Conservation (phyloP, 2,888 invertebrate genomes). For the Cheilosia scutellata region DNA sequence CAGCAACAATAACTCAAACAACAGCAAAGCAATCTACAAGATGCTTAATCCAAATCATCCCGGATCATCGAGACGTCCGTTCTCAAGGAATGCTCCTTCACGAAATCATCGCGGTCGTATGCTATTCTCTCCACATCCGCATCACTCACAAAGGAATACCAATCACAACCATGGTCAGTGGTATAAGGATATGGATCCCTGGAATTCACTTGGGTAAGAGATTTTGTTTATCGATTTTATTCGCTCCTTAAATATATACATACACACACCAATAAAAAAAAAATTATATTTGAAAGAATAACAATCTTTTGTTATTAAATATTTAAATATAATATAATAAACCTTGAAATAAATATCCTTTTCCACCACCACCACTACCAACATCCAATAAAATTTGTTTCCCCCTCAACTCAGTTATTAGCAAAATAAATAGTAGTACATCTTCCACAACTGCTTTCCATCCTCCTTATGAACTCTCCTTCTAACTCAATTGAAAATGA, state of each 20-base stretch:
- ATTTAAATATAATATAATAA: constrained; percentile 56
- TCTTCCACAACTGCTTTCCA: constrained; percentile 75
- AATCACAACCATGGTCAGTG: constrained; percentile 79
- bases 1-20: constrained; percentile 15
- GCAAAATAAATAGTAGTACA: constrained; percentile 65
- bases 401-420: constrained; percentile 43
- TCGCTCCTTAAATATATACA: constrained; percentile 59
- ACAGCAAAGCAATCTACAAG: constrained; percentile 48
- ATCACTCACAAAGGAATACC: constrained; percentile 79
- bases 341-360: constrained; percentile 47
- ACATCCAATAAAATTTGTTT: constrained; percentile 28
- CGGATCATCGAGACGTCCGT: constrained; percentile 82
- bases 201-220: constrained; percentile 83
- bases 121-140: constrained; percentile 82
- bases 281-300: constrained; percentile 24
- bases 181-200: constrained; percentile 80
- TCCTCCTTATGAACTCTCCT: constrained; percentile 64
- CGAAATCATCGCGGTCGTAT: constrained; percentile 83
- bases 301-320: constrained; percentile 51
- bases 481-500: constrained; percentile 60
- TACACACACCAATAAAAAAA: constrained; percentile 65
- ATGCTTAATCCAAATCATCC: constrained; percentile 83
- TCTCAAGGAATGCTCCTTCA: constrained; percentile 83
- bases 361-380: constrained; percentile 70
- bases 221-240: constrained; percentile 77